These are phyloP conservation scores for Regulus satrapa DNA, from an alignment of 2,113 vertebrate species.

Conservation along the genomic window DNA sequence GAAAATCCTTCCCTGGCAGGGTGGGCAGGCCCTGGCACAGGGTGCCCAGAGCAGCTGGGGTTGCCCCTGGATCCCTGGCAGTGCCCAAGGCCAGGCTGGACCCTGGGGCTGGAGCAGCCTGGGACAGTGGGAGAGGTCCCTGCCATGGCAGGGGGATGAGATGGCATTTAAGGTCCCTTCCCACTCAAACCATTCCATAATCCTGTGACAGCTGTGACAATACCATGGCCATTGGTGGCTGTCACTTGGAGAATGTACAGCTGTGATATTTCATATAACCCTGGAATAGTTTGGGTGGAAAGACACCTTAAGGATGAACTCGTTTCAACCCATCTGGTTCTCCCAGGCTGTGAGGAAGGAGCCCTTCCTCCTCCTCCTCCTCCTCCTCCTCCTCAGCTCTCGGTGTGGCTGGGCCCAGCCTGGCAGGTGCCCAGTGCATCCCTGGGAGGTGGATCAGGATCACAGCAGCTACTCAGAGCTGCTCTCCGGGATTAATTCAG, in stretches of 20 bases:
- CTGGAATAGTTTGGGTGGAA: background rate
- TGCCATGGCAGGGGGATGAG: background rate
- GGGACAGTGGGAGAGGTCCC: background rate
- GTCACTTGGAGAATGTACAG: background rate
- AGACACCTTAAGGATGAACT: background rate
- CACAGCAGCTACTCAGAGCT: background rate
- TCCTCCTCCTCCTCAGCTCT: background rate
- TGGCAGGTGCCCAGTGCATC: background rate
- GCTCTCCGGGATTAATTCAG: background rate
- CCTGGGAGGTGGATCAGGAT: background rate
- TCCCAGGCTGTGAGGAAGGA: background rate
- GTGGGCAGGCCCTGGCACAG: background rate
- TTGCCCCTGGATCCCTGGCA: background rate
- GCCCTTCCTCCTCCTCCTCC: too few relatives aligned
- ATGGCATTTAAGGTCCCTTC: background rate
- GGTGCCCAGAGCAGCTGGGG: background rate
- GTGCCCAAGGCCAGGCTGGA: background rate
- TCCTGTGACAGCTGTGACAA: background rate
- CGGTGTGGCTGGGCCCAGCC: background rate
- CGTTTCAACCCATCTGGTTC: background rate
- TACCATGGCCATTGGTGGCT: background rate
- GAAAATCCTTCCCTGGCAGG: background rate
- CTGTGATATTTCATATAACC: background rate
- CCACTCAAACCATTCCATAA: background rate
- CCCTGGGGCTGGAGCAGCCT: background rate